Base-by-base conservation (phyloP, 2,888 invertebrate species). In the Drosophila monieri region DNA sequence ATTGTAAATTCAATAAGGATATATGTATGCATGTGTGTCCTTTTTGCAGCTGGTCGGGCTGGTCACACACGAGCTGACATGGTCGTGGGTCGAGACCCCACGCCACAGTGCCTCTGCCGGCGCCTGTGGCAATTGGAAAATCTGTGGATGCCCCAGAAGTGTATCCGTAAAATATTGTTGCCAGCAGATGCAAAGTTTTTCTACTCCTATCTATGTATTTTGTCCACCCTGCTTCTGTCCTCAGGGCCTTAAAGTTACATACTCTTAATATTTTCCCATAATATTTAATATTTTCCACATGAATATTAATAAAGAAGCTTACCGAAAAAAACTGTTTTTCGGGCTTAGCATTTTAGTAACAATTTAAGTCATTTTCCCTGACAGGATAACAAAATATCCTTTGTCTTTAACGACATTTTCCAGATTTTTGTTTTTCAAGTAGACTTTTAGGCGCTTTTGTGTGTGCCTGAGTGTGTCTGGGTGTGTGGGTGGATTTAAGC, bases 101-200 rank as follows among this genome's bases (percentile, higher is more conserved):
- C 14, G 32, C 35, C 66, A 55, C 39, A n/a, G 35, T 21, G 37
- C 59, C 39, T 35, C 25, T 21, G 37, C 59, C 74, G 67, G 79
- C 61, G 80, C 80, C 27, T 49, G 44, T 8, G 55, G 61, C 62
- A 65, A 44, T 65, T 27, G 66, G 37, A 67, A 35, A 52, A 66
- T 35, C 62, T 46, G 21, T 67, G 62, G 35, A 37, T 67, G 67
- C 27, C 62, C 44, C 21, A 37, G 37, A 39, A 64, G 62, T 56
- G 72, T 72, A 65, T 86, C 58, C 71, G 84, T 75, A 77, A 86
- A 80, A 80, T 80, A 80, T 88, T 85, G 74, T 74, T 85, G 83
- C 53, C 79, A 73, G 73, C 54, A 46, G 64, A 81, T 81, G 81
- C 79, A 73, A 76, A 73, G 66, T 69, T 74, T 70, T 21, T 21